phyloP scores from a whole-genome alignment of 2,888 invertebrate species.

The Adineta ricciae region DNA sequence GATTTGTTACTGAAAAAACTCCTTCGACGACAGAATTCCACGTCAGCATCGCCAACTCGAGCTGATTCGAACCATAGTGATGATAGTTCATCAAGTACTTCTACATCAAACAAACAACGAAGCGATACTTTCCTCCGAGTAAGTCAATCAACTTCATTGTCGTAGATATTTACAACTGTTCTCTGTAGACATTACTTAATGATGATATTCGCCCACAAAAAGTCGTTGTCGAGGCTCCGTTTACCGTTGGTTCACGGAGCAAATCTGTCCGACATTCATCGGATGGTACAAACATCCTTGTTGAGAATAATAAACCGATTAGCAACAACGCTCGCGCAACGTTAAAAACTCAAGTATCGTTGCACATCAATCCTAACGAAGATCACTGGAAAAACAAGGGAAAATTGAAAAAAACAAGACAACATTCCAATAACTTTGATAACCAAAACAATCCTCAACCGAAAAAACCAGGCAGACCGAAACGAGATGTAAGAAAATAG shows the following conservation, averaged over 20 bases:
- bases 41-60: neutral
- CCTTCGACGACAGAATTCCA: neutral
- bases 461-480: neutral
- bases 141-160: neutral
- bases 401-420: neutral
- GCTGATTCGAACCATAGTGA: neutral
- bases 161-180: neutral
- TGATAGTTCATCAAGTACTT: neutral
- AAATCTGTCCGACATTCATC: neutral
- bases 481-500: neutral
- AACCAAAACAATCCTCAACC: neutral
- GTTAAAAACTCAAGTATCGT: neutral
- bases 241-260: neutral
- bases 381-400: neutral
- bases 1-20: neutral
- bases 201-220: conserved; percentile 16
- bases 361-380: neutral
- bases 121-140: conserved; percentile 16
- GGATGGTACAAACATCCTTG: neutral
- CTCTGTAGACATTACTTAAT: neutral
- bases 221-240: conserved; percentile 6
- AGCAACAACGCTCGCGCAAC: neutral
- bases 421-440: neutral
- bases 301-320: neutral
- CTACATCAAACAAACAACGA: neutral